These are phyloP conservation scores for Drosophila imparisetae DNA, from an alignment of 2,888 invertebrate genomes.

Conservation along the genomic window DNA sequence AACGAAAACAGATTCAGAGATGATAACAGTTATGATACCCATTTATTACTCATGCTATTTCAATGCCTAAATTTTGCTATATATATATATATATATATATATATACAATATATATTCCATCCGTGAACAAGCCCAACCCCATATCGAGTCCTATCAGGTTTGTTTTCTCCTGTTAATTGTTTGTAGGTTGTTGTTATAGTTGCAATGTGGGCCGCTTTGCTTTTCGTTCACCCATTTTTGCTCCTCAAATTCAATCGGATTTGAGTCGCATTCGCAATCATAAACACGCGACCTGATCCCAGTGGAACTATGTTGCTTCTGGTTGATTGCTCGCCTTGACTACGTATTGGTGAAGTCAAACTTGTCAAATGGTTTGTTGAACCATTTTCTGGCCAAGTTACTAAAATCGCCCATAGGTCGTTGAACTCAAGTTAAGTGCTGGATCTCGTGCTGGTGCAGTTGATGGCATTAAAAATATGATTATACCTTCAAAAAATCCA, in stretches of 20 bases:
- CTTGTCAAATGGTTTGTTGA: constrained; percentile 71
- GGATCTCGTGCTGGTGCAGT: background rate
- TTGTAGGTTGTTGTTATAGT: constrained; percentile 84
- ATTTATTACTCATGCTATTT: constrained; percentile 41
- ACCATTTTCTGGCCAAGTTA: constrained; percentile 53
- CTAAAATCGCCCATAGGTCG: constrained; percentile 58
- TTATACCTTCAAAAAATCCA: background rate
- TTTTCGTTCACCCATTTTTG: constrained; percentile 59
- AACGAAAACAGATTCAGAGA: constrained; percentile 6
- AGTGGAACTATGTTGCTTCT: constrained; percentile 16
- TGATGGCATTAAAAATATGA: background rate
- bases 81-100: background rate
- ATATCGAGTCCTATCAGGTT: background rate
- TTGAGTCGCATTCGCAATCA: constrained; percentile 11
- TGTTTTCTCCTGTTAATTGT: constrained; percentile 36
- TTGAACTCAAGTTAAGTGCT: constrained; percentile 51
- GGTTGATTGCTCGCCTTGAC: constrained; percentile 48
- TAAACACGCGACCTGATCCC: constrained; percentile 58
- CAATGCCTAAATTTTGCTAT: constrained; percentile 55
- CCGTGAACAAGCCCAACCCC: constrained; percentile 15
- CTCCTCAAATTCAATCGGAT: constrained; percentile 29
- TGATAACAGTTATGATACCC: background rate
- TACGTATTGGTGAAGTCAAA: constrained; percentile 44
- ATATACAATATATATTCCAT: too few species aligned
- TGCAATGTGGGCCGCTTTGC: constrained; percentile 62